Base-by-base conservation (phyloP, 2,113 vertebrate genomes). In the Myrmecobius fasciatus region DNA sequence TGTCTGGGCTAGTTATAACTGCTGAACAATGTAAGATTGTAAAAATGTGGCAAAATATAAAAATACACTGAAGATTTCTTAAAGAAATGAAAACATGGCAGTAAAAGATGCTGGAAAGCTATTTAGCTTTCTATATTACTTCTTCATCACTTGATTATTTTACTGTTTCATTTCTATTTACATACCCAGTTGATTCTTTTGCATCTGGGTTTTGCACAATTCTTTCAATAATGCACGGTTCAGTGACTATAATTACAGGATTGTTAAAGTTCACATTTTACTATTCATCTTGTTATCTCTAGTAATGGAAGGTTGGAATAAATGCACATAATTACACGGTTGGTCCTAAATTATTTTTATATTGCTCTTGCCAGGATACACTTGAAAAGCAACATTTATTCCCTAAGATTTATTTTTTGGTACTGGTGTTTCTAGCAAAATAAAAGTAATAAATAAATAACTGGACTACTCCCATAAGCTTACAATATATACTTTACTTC, bases 241-340 rank as follows among this genome's bases (percentile, higher is more conserved):
- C 98, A 98, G 97, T 98, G 97, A 92, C 97, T 98, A 90, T 99
- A 99, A 99, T 99, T 98, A 98, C 97, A 98, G 98, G 97, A 98
- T 98, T 98, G 98, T 98, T 99, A 98, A 98, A 98, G 98, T 98
- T 99, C 83, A 92, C 96, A 96, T 98, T 98, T 98, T 97, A 98
- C 98, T 98, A 97, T 98, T 99, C 98, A 98, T 98, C 98, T 98
- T 98, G 98, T 98, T 98, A 98, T 99, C 98, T 98, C 95, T 96
- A 95, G 97, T 98, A 98, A 98, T 98, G 97, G 97, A 98, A 98
- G 97, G 98, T 96, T 98, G 97, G 97, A 98, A 98, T 98, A 99
- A 98, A 98, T 98, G 98, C 98, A 98, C 97, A 95, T 98, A 98
- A 98, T 99, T 98, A 98, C 94, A 97, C 26, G 75, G 97, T 98